These are phyloP conservation scores for Drosophila picticornis DNA, from an alignment of 2,888 invertebrate genomes.

Conservation along the genomic window DNA sequence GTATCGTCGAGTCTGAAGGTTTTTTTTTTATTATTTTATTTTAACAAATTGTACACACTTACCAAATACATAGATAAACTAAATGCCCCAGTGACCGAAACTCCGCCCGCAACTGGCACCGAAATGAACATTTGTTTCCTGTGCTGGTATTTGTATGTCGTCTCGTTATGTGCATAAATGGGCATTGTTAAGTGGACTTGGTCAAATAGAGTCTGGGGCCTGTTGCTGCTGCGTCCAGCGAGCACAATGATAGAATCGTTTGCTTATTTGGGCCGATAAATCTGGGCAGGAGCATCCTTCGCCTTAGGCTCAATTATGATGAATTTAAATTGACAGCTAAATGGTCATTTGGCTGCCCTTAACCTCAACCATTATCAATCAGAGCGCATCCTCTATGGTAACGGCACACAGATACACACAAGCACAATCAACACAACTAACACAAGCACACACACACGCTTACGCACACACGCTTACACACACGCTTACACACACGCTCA, in stretches of 20 bases:
- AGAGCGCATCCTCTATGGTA: constrained; percentile 48
- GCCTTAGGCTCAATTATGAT: constrained; percentile 56
- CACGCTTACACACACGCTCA: not conserved
- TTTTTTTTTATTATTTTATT: constrained; percentile 42
- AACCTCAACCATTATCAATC: constrained; percentile 67
- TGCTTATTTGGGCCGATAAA: constrained; percentile 61
- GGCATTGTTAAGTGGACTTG: constrained; percentile 43
- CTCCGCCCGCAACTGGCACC: constrained; percentile 3
- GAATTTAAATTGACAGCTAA: constrained; percentile 64
- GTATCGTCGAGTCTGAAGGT: constrained; percentile 33
- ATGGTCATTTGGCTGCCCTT: constrained; percentile 43
- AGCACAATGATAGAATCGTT: constrained; percentile 56
- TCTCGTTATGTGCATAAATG: constrained; percentile 71
- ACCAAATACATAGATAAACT: constrained; percentile 43
- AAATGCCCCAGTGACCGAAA: constrained; percentile 44
- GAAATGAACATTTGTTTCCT: constrained; percentile 8
- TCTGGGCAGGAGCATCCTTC: constrained; percentile 37
- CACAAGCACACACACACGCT: not conserved
- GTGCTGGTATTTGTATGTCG: constrained; percentile 61
- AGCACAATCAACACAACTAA: constrained; percentile 10
- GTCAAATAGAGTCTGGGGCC: constrained; percentile 26
- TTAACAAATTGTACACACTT: constrained; percentile 65
- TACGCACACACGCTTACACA: not conserved
- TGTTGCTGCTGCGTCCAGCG: constrained; percentile 43
- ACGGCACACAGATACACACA: not conserved